Percentiles rank a stretch among this genome's conserved stretches.
These are phyloP conservation scores for Drosophila kanekoi DNA, from an alignment of 2,888 invertebrate species.

Conservation along the genomic window DNA sequence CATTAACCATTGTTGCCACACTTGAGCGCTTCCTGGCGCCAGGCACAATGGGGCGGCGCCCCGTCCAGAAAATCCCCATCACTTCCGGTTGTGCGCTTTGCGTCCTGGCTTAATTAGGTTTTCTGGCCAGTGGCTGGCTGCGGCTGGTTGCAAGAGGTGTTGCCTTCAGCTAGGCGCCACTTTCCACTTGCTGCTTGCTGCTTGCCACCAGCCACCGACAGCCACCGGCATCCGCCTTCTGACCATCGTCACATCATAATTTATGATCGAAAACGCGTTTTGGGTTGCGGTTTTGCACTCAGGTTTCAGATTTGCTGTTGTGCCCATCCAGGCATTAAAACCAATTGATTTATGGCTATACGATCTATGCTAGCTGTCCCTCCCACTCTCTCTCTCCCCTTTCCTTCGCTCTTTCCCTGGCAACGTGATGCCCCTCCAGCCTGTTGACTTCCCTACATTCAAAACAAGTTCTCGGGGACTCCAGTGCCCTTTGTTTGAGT, in stretches of 20 bases:
- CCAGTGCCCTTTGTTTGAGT: not conserved
- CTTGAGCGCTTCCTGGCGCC: conserved; percentile 72
- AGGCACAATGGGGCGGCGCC: conserved; percentile 35
- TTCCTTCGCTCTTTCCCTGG: not conserved
- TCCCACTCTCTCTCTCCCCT: not conserved
- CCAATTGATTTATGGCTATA: conserved; percentile 72
- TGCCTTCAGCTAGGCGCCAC: conserved; percentile 38
- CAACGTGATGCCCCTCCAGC: not conserved
- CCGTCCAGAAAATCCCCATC: conserved; percentile 14
- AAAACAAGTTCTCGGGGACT: not conserved
- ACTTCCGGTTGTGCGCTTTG: conserved; percentile 37
- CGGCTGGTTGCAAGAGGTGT: conserved; percentile 27
- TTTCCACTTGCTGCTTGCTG: conserved; percentile 35
- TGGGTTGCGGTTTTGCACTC: conserved; percentile 66
- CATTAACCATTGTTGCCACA: conserved; percentile 78
- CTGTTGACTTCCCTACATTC: not conserved
- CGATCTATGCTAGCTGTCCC: conserved; percentile 18
- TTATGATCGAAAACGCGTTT: conserved; percentile 79
- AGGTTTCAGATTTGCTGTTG: conserved; percentile 57
- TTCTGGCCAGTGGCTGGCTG: conserved; percentile 65
- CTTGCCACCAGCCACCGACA: conserved; percentile 16
- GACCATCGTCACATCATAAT: conserved; percentile 64
- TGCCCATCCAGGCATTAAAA: conserved; percentile 67
- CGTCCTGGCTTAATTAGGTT: conserved; percentile 78
- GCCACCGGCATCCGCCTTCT: conserved; percentile 24